Base-by-base conservation (phyloP, 2,888 invertebrate genomes). In the Thyatira batis region DNA sequence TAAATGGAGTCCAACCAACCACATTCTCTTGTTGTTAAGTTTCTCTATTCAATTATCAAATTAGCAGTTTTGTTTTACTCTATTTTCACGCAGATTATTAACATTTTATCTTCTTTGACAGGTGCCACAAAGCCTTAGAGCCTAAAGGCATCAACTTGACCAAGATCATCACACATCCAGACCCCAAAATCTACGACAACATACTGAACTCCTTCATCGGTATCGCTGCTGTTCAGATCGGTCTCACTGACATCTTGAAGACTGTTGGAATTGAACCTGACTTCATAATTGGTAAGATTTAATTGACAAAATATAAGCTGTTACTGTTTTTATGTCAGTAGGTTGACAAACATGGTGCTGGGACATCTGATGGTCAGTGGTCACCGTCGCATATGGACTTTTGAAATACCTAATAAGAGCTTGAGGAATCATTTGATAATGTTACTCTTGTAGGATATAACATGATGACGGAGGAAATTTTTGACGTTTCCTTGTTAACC, bases 121-220 rank as follows among this genome's bases (percentile, higher is more conserved):
- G 93, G 65, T 94, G 94, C 58, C 94, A 95, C 72, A 89, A 92
- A 65, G 91, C 93, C 1, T 80, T 96, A 8, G 92, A 92, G 63
- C 94, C 94, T 1, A 93, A 93, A 73, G 95, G 94, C 49, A 80
- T 96, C 45, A 94, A 95, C 73, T 84, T 96, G 23, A 93, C 93
- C 50, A 91, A 93, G 60, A 89, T 95, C 57, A 83, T 96, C 63
- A 94, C 94, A 30, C 92, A 93, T 3, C 83, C 92, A 0, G 94
- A 95, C 68, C 93, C 94, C 0, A 92, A 89, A 60, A 94, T 93
- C 56, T 95, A 94, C 73, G 94, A 95, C 67, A 94, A 95, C 74
- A 94, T 95, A 23, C 84, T 95, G 0, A 93, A 95, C 83, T 95
- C 95, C 3, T 96, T 96, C 85, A 93, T 96, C 25, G 94, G 95